Conservation (phyloP, 2,888 invertebrate species). For the Dendrolimus pini region DNA sequence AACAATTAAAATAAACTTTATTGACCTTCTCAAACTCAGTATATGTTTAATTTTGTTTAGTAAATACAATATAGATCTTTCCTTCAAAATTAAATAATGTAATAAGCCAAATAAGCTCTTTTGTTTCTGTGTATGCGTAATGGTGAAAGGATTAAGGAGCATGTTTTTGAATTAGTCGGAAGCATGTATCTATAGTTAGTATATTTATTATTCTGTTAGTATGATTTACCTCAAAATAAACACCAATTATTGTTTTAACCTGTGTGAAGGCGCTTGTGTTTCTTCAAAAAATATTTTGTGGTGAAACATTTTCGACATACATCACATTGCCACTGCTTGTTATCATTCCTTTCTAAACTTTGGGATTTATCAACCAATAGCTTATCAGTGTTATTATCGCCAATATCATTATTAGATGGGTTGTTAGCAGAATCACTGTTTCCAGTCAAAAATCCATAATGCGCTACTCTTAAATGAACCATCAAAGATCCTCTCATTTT, state of each 20-base stretch:
- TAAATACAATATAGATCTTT: no score
- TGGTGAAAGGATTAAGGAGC: neutral
- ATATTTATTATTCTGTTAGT: constrained; percentile 50
- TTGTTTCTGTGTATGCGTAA: neutral
- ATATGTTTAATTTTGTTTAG: no score
- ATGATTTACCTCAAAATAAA: constrained; percentile 64
- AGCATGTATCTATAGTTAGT: neutral
- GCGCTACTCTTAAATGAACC: constrained; percentile 88
- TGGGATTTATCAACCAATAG: constrained; percentile 27
- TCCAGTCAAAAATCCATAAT: constrained; percentile 75
- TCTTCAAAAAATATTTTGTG: constrained; percentile 92
- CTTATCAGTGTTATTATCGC: constrained; percentile 21
- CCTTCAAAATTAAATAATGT: no score
- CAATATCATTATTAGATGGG: constrained; percentile 18
- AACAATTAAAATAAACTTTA: constrained; percentile 25
- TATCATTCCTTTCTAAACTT: constrained; percentile 64
- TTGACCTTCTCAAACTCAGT: neutral
- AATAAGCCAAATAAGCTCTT: no score
- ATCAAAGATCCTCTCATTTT: constrained; percentile 89
- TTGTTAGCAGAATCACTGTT: constrained; percentile 21
- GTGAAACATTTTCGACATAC: constrained; percentile 90
- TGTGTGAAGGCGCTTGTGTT: constrained; percentile 91
- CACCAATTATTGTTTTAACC: constrained; percentile 75
- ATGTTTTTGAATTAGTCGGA: neutral
- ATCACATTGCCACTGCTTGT: constrained; percentile 91